phyloP scores from a whole-genome alignment of 2,797 vertebrate genomes.

The Gadopsis bispinosus region DNA sequence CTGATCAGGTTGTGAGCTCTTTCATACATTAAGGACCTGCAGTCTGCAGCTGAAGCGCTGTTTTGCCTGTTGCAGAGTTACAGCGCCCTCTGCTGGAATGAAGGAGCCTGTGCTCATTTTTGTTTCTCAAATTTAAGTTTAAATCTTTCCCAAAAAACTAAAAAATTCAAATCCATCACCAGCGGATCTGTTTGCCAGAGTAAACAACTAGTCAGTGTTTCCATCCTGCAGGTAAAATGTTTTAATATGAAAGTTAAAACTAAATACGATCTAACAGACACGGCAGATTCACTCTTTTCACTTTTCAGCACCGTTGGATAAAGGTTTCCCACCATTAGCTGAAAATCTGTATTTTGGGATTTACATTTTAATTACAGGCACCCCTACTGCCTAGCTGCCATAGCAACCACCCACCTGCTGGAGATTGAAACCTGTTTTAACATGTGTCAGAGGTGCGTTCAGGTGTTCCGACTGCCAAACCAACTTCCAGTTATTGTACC shows the following conservation, averaged over 20 bases:
- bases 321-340: not conserved
- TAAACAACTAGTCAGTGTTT: not conserved
- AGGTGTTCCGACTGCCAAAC: not conserved
- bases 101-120: not conserved
- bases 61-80: not conserved
- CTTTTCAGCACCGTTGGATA: not conserved
- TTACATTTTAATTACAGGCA: conserved; percentile 49
- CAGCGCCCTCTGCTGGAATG: conserved; percentile 36
- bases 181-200: not conserved
- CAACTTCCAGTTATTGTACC: not conserved
- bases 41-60: not conserved
- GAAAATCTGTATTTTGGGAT: conserved; percentile 33
- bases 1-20: not conserved
- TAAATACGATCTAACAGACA: no score
- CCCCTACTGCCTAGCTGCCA: conserved; percentile 12
- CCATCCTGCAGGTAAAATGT: no score
- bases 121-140: no score
- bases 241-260: no score
- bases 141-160: not conserved
- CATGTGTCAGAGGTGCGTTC: conserved; percentile 32
- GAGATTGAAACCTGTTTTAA: conserved; percentile 19
- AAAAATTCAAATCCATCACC: not conserved
- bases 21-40: no score
- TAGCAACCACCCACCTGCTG: conserved; percentile 35
- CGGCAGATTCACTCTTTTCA: not conserved